Percentiles rank a stretch among this genome's conserved stretches.
Evolutionary conservation across 2,113 vertebrate genomes (phyloP).

Genomic region (Eira barbara): DNA sequence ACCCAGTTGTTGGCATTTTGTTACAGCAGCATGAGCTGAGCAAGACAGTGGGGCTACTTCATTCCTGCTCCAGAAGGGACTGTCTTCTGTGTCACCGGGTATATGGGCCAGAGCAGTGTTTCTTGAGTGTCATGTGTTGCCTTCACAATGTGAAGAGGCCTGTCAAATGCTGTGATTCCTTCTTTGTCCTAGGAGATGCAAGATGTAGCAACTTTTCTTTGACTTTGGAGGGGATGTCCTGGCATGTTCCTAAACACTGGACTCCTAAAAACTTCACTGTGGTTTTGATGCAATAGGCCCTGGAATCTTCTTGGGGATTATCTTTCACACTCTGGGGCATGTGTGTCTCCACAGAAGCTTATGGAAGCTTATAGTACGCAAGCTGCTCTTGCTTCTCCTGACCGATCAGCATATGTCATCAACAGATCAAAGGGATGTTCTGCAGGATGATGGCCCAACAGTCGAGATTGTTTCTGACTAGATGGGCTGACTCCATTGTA

Average conservation of each 20-base stretch:
- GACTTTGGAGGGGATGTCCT: neutral
- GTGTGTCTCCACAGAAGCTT: neutral
- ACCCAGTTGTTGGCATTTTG: neutral
- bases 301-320: neutral
- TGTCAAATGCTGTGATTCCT: neutral
- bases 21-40: neutral
- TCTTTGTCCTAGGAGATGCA: neutral
- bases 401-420: neutral
- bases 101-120: neutral
- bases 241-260: neutral
- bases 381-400: neutral
- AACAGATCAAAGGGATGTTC: neutral
- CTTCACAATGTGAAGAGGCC: neutral
- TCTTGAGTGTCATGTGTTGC: neutral
- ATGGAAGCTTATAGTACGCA: neutral
- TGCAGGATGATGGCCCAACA: neutral
- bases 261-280: neutral
- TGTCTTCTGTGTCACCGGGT: neutral
- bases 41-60: neutral
- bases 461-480: neutral
- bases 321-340: neutral
- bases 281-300: neutral
- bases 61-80: neutral
- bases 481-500: neutral
- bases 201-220: neutral